Conservation (phyloP, 1,140 invertebrate genomes). For the Lasaia peninsularis region DNA sequence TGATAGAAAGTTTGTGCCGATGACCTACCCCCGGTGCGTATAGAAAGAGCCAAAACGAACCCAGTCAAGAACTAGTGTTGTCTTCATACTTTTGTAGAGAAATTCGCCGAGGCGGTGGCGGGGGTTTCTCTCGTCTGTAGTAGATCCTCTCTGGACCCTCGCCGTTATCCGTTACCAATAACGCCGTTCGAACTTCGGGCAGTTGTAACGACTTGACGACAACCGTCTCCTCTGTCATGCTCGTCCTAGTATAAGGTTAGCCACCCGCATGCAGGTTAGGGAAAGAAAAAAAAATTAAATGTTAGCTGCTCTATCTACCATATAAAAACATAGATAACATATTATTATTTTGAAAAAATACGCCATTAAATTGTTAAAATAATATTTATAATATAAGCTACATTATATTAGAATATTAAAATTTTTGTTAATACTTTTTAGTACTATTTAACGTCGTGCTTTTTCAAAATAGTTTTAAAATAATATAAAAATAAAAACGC, state of each 20-base stretch:
- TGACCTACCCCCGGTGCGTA: conserved; percentile 30
- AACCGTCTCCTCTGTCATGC: conserved; percentile 48
- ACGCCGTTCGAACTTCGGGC: conserved; percentile 49
- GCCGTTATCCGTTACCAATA: conserved; percentile 31
- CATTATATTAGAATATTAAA: neutral
- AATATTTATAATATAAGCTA: neutral
- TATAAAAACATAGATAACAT: conserved; percentile 5
- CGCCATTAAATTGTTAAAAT: neutral
- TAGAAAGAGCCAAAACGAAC: conserved; percentile 37
- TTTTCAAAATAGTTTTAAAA: neutral
- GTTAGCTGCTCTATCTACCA: conserved; percentile 20
- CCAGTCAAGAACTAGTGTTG: conserved; percentile 37
- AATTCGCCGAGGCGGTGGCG: conserved; percentile 49
- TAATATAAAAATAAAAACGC: neutral
- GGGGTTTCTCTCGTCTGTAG: conserved; percentile 41
- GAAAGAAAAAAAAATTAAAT: conserved; percentile 30
- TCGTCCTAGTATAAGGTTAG: conserved; percentile 40
- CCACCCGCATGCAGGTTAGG: conserved; percentile 53
- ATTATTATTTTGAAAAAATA: conserved; percentile 5
- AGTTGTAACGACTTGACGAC: conserved; percentile 48
- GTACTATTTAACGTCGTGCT: neutral
- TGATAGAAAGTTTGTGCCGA: neutral
- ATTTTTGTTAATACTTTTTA: neutral
- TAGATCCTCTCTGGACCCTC: conserved; percentile 30
- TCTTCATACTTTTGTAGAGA: conserved; percentile 55